Conservation (phyloP, 2,888 invertebrate species). For the Hypomecis atomaria region DNA sequence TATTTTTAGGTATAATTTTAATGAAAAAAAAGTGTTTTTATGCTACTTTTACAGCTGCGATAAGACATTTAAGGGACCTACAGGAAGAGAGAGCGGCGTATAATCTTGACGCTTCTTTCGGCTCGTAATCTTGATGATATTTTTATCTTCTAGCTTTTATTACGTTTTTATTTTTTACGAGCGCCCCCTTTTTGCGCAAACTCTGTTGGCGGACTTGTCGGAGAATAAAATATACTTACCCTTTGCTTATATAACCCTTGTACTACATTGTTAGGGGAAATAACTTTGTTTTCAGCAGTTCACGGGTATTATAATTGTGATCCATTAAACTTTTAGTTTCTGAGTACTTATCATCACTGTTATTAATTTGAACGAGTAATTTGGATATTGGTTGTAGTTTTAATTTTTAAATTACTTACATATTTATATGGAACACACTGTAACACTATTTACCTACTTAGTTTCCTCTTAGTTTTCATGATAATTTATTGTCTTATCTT, state of each 20-base stretch:
- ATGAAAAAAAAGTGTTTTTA: slow-evolving; percentile 47
- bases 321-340: background rate
- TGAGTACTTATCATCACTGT: background rate
- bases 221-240: slow-evolving; percentile 52
- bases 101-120: slow-evolving; percentile 57
- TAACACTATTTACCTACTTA: background rate
- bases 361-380: background rate
- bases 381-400: no score
- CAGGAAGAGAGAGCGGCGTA: slow-evolving; percentile 48
- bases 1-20: slow-evolving; percentile 32
- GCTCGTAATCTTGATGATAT: slow-evolving; percentile 69
- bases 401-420: background rate
- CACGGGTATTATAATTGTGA: background rate
- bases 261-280: slow-evolving; percentile 11
- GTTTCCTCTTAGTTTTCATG: background rate
- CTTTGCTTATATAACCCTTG: slow-evolving; percentile 29
- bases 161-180: slow-evolving; percentile 68
- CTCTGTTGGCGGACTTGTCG: slow-evolving; percentile 51
- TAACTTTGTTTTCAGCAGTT: slow-evolving; percentile 7
- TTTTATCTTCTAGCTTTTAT: slow-evolving; percentile 69
- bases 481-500: background rate
- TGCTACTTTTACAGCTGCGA: slow-evolving; percentile 53
- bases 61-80: slow-evolving; percentile 56
- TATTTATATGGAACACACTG: background rate
- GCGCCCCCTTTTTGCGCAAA: slow-evolving; percentile 47